Percentiles rank a stretch among this genome's conserved stretches.
phyloP scores from a whole-genome alignment of 2,113 vertebrate species.

The Ctenodactylus gundi region DNA sequence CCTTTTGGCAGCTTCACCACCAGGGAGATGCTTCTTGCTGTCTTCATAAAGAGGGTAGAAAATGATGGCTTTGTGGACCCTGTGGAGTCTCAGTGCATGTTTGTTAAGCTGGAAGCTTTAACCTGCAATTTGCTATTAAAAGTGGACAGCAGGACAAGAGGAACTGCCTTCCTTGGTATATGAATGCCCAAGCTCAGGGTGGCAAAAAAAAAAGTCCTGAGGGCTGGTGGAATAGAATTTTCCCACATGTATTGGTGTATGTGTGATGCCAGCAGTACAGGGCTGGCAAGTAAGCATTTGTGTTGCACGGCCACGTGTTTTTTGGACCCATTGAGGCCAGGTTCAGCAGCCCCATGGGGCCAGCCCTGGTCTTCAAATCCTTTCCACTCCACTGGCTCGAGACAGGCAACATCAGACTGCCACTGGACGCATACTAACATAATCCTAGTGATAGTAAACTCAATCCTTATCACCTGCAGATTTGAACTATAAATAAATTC shows the following conservation, averaged over 20 bases:
- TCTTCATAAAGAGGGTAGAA: background rate
- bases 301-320: background rate
- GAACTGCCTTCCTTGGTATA: background rate
- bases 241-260: background rate
- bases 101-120: background rate
- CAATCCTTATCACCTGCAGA: background rate
- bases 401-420: background rate
- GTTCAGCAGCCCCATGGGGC: background rate
- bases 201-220: background rate
- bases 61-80: background rate
- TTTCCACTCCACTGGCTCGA: background rate
- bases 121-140: background rate
- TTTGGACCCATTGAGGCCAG: background rate
- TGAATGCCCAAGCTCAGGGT: background rate
- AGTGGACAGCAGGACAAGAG: background rate
- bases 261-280: background rate
- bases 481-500: too few species aligned
- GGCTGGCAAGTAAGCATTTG: background rate
- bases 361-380: background rate
- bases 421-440: background rate
- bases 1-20: slow-evolving; percentile 52
- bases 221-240: background rate
- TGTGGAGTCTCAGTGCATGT: background rate
- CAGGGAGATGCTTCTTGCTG: background rate
- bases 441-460: background rate